These are phyloP conservation scores for Myotis myotis DNA, from an alignment of 2,797 vertebrate genomes.

Conservation along the genomic window DNA sequence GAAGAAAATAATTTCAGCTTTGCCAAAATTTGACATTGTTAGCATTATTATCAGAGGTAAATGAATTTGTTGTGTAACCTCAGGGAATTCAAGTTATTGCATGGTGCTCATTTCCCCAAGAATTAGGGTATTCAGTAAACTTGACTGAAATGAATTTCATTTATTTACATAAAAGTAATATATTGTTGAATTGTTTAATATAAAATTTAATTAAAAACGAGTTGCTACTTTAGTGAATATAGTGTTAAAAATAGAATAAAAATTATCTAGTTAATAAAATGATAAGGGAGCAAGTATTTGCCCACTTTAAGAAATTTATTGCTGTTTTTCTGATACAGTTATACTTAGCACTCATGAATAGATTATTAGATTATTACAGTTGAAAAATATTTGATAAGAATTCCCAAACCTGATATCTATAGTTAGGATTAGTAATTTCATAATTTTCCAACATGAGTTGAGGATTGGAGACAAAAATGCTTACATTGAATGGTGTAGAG, in stretches of 20 bases:
- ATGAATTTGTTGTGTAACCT: constrained; percentile 47
- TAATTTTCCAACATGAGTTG: constrained; percentile 44
- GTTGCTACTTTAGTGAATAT: constrained; percentile 43
- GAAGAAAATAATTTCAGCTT: constrained; percentile 21
- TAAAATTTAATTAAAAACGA: constrained; percentile 45
- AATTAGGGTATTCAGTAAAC: constrained; percentile 26
- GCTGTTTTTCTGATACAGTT: constrained; percentile 22
- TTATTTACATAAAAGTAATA: constrained; percentile 44
- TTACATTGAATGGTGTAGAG: constrained; percentile 41
- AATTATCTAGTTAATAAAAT: neutral
- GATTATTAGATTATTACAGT: constrained; percentile 41
- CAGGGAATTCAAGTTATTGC: constrained; percentile 29
- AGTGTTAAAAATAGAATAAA: constrained; percentile 50
- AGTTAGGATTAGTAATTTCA: constrained; percentile 36
- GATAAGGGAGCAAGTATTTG: constrained; percentile 48
- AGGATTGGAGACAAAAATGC: constrained; percentile 47
- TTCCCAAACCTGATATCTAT: constrained; percentile 27
- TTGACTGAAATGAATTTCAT: neutral
- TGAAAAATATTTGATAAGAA: constrained; percentile 58
- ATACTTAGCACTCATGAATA: constrained; percentile 42
- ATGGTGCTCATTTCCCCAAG: neutral
- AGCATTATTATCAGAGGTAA: constrained; percentile 48
- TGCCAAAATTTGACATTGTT: constrained; percentile 43
- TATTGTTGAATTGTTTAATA: constrained; percentile 13
- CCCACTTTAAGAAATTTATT: constrained; percentile 58